Base-by-base conservation (phyloP, 2,113 vertebrate genomes). In the Ovis canadensis region DNA sequence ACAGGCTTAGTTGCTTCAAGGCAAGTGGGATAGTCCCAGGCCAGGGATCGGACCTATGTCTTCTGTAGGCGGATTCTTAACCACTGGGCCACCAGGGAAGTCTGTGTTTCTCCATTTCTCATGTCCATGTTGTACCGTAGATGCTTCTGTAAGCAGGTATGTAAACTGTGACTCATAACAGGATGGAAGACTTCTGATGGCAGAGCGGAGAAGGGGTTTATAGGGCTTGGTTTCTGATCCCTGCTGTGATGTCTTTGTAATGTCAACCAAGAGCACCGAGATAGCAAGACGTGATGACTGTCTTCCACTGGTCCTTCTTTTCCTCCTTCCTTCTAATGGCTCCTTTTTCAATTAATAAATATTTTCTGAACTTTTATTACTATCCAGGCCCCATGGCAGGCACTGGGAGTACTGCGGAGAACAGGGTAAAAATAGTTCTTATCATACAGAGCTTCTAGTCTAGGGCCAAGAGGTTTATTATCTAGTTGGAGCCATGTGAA, bases 291-390 rank as follows among this genome's bases (percentile, higher is more conserved):
- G 54, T 15, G n/a, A 50, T 40, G 48, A 52, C 27, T 40, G 1
- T 74, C 52, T 59, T 74, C 59, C 40, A 4, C 59, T 48, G 7
- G 5, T 87, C 48, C 83, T 64, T 54, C 14, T 43, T 95, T 31
- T 50, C 11, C 80, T 67, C 55, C 60, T 88, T 62, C 55, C 74
- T 86, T 74, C 21, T 43, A 40, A 57, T 74, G 64, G 82, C 13
- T 62, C 60, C 29, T 29, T 62, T 52, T 96, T 89, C 86, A 94
- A 29, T 90, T 95, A 71, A 60, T 60, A 59, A 55, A 27, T 78
- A 84, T 88, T 64, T 90, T 74, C 74, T 94, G 55, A 91, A 40
- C 10, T 40, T 64, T 67, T 23, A 36, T 33, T 50, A 71, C 5
- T 43, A n/a, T 48, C 16, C 3, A 14, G 62, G 48, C 16, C 59